Evolutionary conservation across 1,140 invertebrate species (phyloP).

Genomic region (Rhagoletis pomonella): DNA sequence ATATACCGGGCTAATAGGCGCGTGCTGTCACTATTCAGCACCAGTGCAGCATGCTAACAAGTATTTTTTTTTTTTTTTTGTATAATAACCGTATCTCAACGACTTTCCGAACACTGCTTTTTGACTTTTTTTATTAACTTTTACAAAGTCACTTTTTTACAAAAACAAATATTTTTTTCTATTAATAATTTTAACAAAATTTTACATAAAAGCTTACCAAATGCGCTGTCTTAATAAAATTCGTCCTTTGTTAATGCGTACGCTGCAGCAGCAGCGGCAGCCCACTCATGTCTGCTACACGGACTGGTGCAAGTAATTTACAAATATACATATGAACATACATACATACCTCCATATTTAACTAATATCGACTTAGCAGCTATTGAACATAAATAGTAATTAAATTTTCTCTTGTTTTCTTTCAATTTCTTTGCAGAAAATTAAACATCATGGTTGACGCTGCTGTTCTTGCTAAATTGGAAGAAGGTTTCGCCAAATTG

Average conservation of each 20-base stretch:
- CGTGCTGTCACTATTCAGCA: too few species aligned
- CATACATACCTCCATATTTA: background rate
- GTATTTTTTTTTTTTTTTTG: too few species aligned
- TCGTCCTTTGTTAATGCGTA: background rate
- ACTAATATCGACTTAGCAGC: background rate
- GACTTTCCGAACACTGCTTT: too few species aligned
- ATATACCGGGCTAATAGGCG: background rate
- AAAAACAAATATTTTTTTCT: slow-evolving; percentile 4
- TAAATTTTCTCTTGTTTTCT: background rate
- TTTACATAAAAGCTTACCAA: background rate
- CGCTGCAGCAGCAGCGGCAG: background rate
- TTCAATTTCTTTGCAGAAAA: slow-evolving; percentile 76
- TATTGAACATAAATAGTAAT: too few species aligned
- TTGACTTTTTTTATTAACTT: background rate
- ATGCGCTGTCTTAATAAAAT: slow-evolving; percentile 26
- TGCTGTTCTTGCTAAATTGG: slow-evolving; percentile 90
- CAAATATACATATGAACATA: background rate
- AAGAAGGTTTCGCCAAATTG: slow-evolving; percentile 92
- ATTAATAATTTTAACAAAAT: background rate
- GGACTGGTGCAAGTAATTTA: slow-evolving; percentile 41
- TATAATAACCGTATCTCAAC: too few species aligned
- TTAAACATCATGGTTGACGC: slow-evolving; percentile 89
- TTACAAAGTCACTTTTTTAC: background rate
- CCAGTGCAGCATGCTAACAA: too few species aligned
- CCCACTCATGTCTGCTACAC: background rate